phyloP scores from a whole-genome alignment of 2,797 vertebrate genomes.

The Mareca penelope region DNA sequence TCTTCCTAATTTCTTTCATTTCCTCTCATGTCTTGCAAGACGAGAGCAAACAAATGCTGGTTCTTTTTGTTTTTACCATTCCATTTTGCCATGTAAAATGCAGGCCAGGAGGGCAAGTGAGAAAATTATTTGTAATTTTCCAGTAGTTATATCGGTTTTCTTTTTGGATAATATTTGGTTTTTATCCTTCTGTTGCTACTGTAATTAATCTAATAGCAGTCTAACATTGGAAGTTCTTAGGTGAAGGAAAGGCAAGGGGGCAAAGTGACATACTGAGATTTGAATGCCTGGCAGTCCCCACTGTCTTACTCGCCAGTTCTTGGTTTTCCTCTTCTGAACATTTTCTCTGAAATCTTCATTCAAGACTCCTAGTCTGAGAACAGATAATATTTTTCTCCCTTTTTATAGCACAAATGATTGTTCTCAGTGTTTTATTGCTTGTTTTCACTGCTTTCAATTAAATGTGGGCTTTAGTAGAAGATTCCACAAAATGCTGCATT shows the following conservation, averaged over 20 bases:
- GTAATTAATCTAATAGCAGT: neutral
- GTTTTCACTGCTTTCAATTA: slow-evolving; percentile 44
- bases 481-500: neutral
- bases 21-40: neutral
- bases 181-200: neutral
- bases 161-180: neutral
- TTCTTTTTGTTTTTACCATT: neutral
- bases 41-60: neutral
- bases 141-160: neutral
- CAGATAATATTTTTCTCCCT: slow-evolving; percentile 5
- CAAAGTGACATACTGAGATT: neutral
- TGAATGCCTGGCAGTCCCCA: neutral
- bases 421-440: slow-evolving; percentile 9
- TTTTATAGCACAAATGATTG: neutral
- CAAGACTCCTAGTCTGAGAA: neutral
- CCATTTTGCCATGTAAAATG: neutral
- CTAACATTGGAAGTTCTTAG: neutral
- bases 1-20: neutral
- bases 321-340: neutral
- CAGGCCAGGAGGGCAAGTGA: neutral
- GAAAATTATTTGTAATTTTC: neutral
- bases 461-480: neutral
- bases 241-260: neutral
- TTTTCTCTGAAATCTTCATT: neutral
- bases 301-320: neutral